A percentile compares a stretch with the other conserved stretches of the same genome.
These are phyloP conservation scores for Cheilosia urbana DNA, from an alignment of 2,888 invertebrate species.

Conservation along the genomic window DNA sequence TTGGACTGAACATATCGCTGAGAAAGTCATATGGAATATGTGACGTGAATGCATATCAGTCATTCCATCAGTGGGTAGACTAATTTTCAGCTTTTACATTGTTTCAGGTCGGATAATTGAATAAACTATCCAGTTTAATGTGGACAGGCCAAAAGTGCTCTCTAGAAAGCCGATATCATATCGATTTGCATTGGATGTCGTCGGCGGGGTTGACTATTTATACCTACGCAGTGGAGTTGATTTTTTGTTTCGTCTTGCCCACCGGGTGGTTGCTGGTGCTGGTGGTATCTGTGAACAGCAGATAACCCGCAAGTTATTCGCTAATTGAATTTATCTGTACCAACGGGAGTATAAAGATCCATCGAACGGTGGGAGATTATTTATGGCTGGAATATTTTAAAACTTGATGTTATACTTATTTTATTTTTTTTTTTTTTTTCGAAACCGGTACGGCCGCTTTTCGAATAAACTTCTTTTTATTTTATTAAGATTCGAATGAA, in stretches of 20 bases:
- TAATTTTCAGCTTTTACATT: background rate
- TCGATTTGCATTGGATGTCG: background rate
- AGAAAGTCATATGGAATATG: conserved; percentile 11
- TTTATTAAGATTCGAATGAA: background rate
- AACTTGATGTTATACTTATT: conserved; percentile 4
- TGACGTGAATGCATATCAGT: background rate
- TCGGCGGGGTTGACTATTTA: too few species aligned
- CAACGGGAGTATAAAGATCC: conserved; percentile 7
- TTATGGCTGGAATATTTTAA: conserved; percentile 44
- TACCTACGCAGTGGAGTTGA: too few species aligned
- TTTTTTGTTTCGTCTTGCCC: background rate
- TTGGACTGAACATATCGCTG: background rate
- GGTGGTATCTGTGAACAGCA: background rate
- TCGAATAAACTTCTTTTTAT: background rate
- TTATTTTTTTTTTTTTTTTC: background rate
- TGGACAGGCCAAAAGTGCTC: background rate
- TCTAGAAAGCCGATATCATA: background rate
- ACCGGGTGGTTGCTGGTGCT: background rate
- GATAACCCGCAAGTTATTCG: conserved; percentile 18
- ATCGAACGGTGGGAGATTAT: conserved; percentile 29
- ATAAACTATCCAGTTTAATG: background rate
- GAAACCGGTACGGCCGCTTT: conserved; percentile 43
- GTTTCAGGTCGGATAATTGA: background rate
- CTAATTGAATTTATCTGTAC: conserved; percentile 25
- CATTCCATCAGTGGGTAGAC: background rate